phyloP scores from a whole-genome alignment of 92 coral and sea anemone genomes.

The Porites lobata region DNA sequence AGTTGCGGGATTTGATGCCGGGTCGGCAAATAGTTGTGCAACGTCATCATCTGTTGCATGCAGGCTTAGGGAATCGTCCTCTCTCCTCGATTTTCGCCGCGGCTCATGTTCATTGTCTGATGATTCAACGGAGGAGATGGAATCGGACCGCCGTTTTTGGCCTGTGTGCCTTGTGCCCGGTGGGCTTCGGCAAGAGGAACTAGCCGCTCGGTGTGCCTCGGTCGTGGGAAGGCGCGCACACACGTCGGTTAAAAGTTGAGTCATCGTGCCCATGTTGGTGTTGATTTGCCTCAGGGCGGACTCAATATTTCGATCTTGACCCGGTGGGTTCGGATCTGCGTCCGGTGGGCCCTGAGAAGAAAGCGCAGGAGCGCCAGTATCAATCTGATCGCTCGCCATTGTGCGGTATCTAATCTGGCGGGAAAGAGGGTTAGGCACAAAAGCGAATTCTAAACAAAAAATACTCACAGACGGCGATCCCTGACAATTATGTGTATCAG shows the following conservation, averaged over 20 bases:
- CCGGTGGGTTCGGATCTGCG: slow-evolving; percentile 1
- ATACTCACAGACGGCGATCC: slow-evolving; percentile 15
- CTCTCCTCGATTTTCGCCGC: neutral
- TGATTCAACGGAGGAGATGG: neutral
- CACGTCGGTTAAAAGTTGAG: slow-evolving; percentile 3
- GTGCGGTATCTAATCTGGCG: slow-evolving; percentile 1
- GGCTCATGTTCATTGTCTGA: neutral
- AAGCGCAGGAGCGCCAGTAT: neutral
- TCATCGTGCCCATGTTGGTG: slow-evolving; percentile 23
- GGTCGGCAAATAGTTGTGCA: slow-evolving; percentile 8
- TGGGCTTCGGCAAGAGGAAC: slow-evolving; percentile 3
- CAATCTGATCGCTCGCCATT: neutral
- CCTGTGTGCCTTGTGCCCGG: neutral
- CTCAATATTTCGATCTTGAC: neutral
- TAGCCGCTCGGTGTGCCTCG: neutral
- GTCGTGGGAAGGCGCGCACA: slow-evolving; percentile 22
- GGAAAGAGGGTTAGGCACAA: slow-evolving; percentile 21
- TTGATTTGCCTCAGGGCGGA: slow-evolving; percentile 5
- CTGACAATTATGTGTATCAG: slow-evolving; percentile 15
- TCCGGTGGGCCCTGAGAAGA: slow-evolving; percentile 5
- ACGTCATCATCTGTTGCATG: slow-evolving; percentile 6
- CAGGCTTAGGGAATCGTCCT: neutral
- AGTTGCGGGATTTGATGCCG: neutral
- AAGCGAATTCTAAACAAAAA: neutral
- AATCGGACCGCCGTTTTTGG: neutral